phyloP scores from a whole-genome alignment of 2,797 vertebrate genomes.

The Hydrolagus colliei region DNA sequence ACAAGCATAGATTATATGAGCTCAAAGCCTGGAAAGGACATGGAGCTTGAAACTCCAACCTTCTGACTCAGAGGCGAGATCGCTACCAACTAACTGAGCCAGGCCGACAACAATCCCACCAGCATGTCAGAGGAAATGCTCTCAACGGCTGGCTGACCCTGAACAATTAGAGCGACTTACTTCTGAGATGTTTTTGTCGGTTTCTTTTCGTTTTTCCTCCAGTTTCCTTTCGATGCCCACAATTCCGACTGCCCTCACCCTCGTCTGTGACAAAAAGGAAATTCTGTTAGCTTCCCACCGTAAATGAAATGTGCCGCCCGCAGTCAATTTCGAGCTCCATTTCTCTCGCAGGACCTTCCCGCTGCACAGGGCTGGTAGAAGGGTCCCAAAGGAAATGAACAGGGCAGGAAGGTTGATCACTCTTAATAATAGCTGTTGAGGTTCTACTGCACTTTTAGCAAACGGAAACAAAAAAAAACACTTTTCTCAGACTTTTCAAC shows the following conservation, averaged over 20 bases:
- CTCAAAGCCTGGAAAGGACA: no score
- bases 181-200: conserved; percentile 98
- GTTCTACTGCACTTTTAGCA: no score
- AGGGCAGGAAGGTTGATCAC: neutral
- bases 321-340: neutral
- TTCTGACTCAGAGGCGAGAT: no score
- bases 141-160: conserved; percentile 33
- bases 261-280: conserved; percentile 70
- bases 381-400: conserved; percentile 10
- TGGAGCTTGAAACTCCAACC: no score
- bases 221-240: conserved; percentile 96
- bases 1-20: no score
- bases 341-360: conserved; percentile 13
- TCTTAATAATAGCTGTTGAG: neutral
- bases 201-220: conserved; percentile 96
- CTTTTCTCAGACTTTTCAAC: no score
- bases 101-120: neutral
- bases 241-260: conserved; percentile 90
- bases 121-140: conserved; percentile 5
- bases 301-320: neutral
- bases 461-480: no score
- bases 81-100: no score
- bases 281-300: neutral
- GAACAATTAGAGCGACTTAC: conserved; percentile 51
- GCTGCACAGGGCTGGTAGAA: neutral